Percentiles rank a stretch among this genome's conserved stretches.
Evolutionary conservation across 2,113 vertebrate genomes (phyloP).

Genomic region (Odontesthes bonariensis): DNA sequence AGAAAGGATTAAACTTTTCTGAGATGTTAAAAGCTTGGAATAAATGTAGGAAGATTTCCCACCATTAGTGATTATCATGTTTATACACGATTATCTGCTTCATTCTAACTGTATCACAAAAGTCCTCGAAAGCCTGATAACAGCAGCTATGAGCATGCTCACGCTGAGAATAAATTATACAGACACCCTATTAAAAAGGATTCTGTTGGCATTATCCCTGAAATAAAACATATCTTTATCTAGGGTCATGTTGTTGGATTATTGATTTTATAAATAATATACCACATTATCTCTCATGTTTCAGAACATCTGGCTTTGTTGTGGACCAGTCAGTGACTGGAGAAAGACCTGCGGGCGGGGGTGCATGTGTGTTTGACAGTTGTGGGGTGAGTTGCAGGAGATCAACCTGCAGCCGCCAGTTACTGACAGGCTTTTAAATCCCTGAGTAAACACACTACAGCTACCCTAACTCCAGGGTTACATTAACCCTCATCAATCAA

Average conservation of each 20-base stretch:
- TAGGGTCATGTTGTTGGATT: too few species aligned
- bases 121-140: slow-evolving; percentile 43
- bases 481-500: slow-evolving; percentile 58
- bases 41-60: slow-evolving; percentile 43
- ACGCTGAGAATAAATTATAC: background rate
- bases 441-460: slow-evolving; percentile 48
- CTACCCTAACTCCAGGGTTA: slow-evolving; percentile 29
- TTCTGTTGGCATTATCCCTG: background rate
- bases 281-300: background rate
- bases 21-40: slow-evolving; percentile 6
- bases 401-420: slow-evolving; percentile 30
- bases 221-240: slow-evolving; percentile 3
- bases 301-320: background rate
- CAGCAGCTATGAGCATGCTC: slow-evolving; percentile 27
- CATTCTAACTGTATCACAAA: slow-evolving; percentile 42
- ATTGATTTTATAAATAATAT: background rate
- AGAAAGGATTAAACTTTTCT: slow-evolving; percentile 18
- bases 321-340: slow-evolving; percentile 11
- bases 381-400: slow-evolving; percentile 27
- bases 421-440: slow-evolving; percentile 57
- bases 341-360: background rate
- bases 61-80: slow-evolving; percentile 58
- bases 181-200: background rate
- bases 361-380: slow-evolving; percentile 29
- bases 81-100: slow-evolving; percentile 57